Evolutionary conservation across 2,797 vertebrate genomes (phyloP).

Genomic region (Lithobates pipiens): DNA sequence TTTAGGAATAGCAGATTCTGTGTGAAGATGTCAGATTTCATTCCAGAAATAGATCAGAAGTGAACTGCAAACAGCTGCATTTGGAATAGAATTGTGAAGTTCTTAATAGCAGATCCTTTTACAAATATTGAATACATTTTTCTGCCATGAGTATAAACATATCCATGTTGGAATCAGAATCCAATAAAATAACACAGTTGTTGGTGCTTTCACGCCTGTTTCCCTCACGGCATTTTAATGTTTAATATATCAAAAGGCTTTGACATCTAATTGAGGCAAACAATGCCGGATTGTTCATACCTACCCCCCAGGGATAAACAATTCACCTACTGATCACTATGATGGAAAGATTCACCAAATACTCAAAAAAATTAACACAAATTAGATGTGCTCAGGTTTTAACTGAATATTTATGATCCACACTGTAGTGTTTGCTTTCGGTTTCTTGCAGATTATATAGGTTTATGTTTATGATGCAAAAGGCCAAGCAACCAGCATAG

Average conservation of each 20-base stretch:
- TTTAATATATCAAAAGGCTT: conserved; percentile 65
- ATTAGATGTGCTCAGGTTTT: too few species aligned
- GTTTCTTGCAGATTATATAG: too few species aligned
- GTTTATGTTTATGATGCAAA: too few species aligned
- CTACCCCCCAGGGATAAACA: conserved; percentile 61
- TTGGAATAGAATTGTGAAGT: background rate
- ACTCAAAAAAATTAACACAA: too few species aligned
- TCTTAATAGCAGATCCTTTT: background rate
- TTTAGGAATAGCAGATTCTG: background rate
- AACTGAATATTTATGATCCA: too few species aligned
- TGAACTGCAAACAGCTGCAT: too few species aligned
- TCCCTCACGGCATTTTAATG: conserved; percentile 69
- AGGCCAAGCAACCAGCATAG: too few species aligned
- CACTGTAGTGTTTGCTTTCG: too few species aligned
- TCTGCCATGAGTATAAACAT: conserved; percentile 11
- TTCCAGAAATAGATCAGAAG: background rate
- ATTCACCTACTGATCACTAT: conserved; percentile 30
- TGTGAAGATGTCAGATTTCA: background rate
- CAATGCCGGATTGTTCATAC: conserved; percentile 75
- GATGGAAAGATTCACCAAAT: background rate
- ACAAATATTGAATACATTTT: background rate
- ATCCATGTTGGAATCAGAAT: conserved; percentile 23
- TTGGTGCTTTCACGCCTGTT: conserved; percentile 58
- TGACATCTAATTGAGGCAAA: conserved; percentile 69
- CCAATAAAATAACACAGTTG: conserved; percentile 33